Percentiles rank a stretch among this genome's conserved stretches.
Evolutionary conservation across 1,140 invertebrate genomes (phyloP).

Genomic region (Carcinoscorpius rotundicauda): DNA sequence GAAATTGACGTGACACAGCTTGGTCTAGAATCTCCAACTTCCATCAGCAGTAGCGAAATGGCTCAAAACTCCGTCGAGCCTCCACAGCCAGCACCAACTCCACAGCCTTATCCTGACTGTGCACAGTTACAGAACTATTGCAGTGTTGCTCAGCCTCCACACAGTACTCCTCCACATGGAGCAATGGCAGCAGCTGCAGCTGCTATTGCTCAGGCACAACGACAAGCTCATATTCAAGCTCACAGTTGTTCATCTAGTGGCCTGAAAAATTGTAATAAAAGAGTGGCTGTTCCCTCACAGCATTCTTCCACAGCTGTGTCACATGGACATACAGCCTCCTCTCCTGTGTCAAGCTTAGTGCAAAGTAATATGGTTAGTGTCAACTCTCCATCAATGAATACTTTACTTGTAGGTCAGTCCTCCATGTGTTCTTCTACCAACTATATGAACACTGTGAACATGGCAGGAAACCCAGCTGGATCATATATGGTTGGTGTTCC

Average conservation of each 20-base stretch:
- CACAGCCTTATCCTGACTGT: constrained; percentile 43
- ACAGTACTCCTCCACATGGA: background rate
- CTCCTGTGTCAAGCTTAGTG: constrained; percentile 14
- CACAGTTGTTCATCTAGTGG: background rate
- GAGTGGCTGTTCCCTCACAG: constrained; percentile 8
- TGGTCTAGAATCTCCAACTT: constrained; percentile 70
- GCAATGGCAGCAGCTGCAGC: constrained; percentile 16
- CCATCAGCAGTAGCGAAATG: constrained; percentile 66
- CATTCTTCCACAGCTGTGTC: constrained; percentile 11
- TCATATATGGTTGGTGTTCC: constrained; percentile 30
- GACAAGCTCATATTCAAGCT: constrained; percentile 11
- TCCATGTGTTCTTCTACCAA: constrained; percentile 28
- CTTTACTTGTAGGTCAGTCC: constrained; percentile 18
- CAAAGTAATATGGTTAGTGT: constrained; percentile 21
- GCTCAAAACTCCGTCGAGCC: constrained; percentile 41
- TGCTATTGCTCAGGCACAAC: constrained; percentile 19
- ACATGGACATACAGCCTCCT: constrained; percentile 6
- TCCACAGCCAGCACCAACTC: constrained; percentile 34
- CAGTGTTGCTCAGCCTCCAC: background rate
- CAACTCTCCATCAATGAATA: constrained; percentile 18
- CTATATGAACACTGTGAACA: constrained; percentile 31
- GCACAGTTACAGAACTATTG: constrained; percentile 26
- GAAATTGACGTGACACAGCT: constrained; percentile 71
- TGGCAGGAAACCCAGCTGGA: constrained; percentile 10
- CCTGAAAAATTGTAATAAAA: background rate